Conservation (phyloP, 2,113 vertebrate species). For the Larimichthys crocea region DNA sequence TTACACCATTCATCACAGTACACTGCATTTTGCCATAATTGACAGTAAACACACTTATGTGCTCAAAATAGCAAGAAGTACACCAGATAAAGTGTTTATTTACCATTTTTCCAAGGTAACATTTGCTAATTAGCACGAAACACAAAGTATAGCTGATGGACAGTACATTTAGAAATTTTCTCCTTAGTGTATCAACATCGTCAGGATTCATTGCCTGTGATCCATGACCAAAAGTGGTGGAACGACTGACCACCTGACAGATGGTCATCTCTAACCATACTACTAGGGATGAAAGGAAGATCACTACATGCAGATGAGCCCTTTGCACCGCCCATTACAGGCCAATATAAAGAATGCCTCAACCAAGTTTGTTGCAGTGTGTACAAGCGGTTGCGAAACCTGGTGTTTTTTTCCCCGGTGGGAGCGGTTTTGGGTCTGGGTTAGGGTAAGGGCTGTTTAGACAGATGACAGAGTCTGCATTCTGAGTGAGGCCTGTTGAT, state of each 20-base stretch:
- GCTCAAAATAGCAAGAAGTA: no score
- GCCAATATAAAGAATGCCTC: constrained; percentile 26
- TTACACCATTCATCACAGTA: no score
- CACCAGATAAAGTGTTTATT: no score
- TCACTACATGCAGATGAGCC: background rate
- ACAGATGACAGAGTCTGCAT: constrained; percentile 75
- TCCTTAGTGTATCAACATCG: no score
- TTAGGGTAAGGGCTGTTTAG: constrained; percentile 71
- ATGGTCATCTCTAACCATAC: background rate
- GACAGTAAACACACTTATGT: no score
- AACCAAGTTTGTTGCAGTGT: background rate
- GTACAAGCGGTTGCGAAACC: constrained; percentile 62
- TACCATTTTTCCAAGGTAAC: no score
- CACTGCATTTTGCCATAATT: no score
- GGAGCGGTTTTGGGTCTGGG: constrained; percentile 59
- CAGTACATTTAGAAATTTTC: no score
- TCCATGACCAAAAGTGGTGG: background rate
- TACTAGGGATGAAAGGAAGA: no score
- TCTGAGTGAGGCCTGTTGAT: constrained; percentile 77
- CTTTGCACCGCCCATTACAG: background rate
- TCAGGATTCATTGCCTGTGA: no score
- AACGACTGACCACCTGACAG: background rate
- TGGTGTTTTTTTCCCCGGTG: constrained; percentile 55
- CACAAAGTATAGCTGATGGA: no score
- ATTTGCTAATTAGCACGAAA: no score